phyloP scores from a whole-genome alignment of 64 coral and sea anemone genomes.

The Hydrozoanthus tunicans region DNA sequence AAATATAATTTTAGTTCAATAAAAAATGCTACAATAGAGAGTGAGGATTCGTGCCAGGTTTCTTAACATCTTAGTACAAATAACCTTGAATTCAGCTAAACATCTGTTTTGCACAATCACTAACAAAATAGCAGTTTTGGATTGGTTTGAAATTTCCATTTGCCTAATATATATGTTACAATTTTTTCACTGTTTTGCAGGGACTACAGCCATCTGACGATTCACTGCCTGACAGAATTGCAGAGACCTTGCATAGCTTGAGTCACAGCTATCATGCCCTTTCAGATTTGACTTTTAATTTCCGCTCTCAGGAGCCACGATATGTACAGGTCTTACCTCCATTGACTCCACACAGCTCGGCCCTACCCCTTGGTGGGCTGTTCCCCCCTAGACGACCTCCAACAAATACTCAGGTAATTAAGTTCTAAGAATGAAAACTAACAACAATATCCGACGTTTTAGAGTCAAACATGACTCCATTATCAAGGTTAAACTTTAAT shows the following conservation, averaged over 20 bases:
- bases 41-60: not conserved
- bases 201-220: conserved; percentile 86
- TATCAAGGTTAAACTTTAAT: too few species aligned
- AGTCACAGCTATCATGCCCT: conserved; percentile 98
- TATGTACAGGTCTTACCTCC: conserved; percentile 76
- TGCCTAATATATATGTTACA: not conserved
- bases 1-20: too few species aligned
- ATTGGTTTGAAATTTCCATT: too few species aligned
- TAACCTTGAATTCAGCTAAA: not conserved
- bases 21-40: too few species aligned
- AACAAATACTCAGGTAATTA: conserved; percentile 30
- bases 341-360: conserved; percentile 60
- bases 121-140: too few species aligned
- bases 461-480: too few species aligned
- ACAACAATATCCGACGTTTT: too few species aligned
- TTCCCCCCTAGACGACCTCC: conserved; percentile 15
- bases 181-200: conserved; percentile 23
- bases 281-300: conserved; percentile 91
- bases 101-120: too few species aligned
- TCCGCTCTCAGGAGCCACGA: conserved; percentile 80
- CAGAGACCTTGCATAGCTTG: conserved; percentile 90
- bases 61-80: not conserved
- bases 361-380: conserved; percentile 61
- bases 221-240: conserved; percentile 84
- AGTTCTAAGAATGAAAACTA: not conserved